A percentile compares a stretch with the other conserved stretches of the same genome.
Evolutionary conservation across 2,113 vertebrate species (phyloP).

Genomic region (Anseranas semipalmata): DNA sequence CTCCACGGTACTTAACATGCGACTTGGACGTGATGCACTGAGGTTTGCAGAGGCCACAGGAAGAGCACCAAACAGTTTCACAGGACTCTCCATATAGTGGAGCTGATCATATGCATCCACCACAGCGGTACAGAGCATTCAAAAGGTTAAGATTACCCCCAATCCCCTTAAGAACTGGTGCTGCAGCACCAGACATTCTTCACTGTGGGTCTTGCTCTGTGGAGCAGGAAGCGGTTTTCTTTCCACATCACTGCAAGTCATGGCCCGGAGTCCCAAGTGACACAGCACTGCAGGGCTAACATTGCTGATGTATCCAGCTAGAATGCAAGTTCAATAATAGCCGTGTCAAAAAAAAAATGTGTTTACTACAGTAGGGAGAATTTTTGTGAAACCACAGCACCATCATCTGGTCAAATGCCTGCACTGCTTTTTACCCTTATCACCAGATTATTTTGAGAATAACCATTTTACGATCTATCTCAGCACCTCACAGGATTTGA

Average conservation of each 20-base stretch:
- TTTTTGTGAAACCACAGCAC: constrained; percentile 69
- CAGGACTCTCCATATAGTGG: neutral
- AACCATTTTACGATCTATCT: neutral
- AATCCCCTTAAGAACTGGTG: neutral
- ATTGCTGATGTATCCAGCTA: constrained; percentile 5
- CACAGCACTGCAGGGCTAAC: neutral
- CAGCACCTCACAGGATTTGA: neutral
- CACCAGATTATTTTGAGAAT: neutral
- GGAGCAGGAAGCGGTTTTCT: neutral
- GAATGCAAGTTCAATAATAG: neutral
- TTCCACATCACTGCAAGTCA: neutral
- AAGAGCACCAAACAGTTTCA: neutral
- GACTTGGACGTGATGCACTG: neutral
- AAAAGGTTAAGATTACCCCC: neutral
- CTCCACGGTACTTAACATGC: neutral
- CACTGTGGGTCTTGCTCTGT: neutral
- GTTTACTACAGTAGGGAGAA: neutral
- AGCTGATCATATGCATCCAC: accelerated
- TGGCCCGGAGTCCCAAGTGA: neutral
- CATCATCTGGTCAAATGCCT: constrained; percentile 58
- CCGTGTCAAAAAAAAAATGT: neutral
- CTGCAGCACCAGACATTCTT: neutral
- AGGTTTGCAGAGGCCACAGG: neutral
- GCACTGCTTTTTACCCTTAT: neutral
- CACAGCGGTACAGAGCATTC: neutral